Percentiles rank a stretch among this genome's conserved stretches.
These are phyloP conservation scores for Sebastolobus altivelis DNA, from an alignment of 2,797 vertebrate genomes.

Conservation along the genomic window DNA sequence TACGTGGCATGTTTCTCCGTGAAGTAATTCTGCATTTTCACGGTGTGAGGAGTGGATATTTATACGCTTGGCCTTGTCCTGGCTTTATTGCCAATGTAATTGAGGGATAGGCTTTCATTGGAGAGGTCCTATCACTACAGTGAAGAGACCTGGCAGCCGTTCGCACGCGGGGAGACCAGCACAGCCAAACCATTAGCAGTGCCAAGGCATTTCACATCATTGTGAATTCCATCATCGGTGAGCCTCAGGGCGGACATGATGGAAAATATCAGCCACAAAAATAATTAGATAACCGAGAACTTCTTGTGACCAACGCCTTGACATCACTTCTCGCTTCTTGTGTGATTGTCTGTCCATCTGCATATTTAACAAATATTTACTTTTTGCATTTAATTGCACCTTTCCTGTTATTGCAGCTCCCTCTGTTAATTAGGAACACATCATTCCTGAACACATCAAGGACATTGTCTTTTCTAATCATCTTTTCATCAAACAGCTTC, in stretches of 20 bases:
- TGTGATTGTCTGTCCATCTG: slow-evolving; percentile 30
- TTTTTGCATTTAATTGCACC: not conserved
- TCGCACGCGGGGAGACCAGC: slow-evolving; percentile 42
- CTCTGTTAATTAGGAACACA: not conserved
- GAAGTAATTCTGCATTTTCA: slow-evolving; percentile 43
- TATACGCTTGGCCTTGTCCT: slow-evolving; percentile 50
- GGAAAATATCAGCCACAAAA: slow-evolving; percentile 58
- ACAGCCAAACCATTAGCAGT: slow-evolving; percentile 46
- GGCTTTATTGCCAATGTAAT: slow-evolving; percentile 63
- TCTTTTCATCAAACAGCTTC: slow-evolving; percentile 4
- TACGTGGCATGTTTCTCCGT: slow-evolving; percentile 22
- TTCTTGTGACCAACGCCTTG: slow-evolving; percentile 24
- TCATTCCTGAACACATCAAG: not conserved
- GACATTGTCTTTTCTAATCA: slow-evolving; percentile 29
- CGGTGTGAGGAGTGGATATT: slow-evolving; percentile 45
- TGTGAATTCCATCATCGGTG: slow-evolving; percentile 69
- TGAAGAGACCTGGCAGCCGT: slow-evolving; percentile 72
- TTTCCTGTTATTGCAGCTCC: slow-evolving; percentile 5
- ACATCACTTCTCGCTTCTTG: not conserved
- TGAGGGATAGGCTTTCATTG: slow-evolving; percentile 68
- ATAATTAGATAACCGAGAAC: slow-evolving; percentile 63
- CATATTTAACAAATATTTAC: not conserved
- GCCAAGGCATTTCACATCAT: slow-evolving; percentile 73
- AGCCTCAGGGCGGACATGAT: slow-evolving; percentile 53
- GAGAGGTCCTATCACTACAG: slow-evolving; percentile 60